Evolutionary conservation across 2,113 vertebrate genomes (phyloP), one percentile per base, ranked within the genome.

Genomic region (Mesitornis unicolor): DNA sequence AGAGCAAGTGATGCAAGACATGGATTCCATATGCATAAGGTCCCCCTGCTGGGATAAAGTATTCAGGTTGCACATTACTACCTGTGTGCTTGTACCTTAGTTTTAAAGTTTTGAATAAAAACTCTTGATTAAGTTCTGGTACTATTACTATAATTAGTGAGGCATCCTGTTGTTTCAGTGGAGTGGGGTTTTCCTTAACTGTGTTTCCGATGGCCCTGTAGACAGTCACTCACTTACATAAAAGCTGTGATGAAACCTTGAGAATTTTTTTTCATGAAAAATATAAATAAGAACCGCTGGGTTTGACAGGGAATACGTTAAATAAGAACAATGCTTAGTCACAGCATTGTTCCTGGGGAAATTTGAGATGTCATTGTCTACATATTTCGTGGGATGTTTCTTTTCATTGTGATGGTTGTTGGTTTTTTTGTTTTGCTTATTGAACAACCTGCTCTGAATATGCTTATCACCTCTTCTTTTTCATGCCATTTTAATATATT

Each of bases 1-100:
- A 48, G 45, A 15, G 5, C 22, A 74, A 38, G 19, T 28, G 43
- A 38, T 69, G 45, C 29, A 61, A 29, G 84, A 22, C 16, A 26
- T 38, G 35, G 36, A 56, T 29, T 84, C 60, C 12, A 1, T 65
- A 38, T 48, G 19, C 10, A 14, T 47, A 22, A 59, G 13, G 21
- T n/a, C 20, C 13, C 21, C 18, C 5, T 1, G 35, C 18, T 59
- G 67, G 33, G 25, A 15, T 79, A 26, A 63, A 56, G 8, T 69
- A 12, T 22, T 87, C 31, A n/a, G 19, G 16, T 17, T 88, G 18
- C n/a, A 29, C 0, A 0, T 40, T 88, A 28, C 6, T n/a, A 8
- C 50, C n/a, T 63, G 24, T 53, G 18, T 67, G 25, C 19, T 38
- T 53, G 16, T 56, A 17, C 16, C 21, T 53, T n/a, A 45, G 9